Evolutionary conservation across 2,113 vertebrate genomes (phyloP).

Genomic region (Sinocyclocheilus grahami): DNA sequence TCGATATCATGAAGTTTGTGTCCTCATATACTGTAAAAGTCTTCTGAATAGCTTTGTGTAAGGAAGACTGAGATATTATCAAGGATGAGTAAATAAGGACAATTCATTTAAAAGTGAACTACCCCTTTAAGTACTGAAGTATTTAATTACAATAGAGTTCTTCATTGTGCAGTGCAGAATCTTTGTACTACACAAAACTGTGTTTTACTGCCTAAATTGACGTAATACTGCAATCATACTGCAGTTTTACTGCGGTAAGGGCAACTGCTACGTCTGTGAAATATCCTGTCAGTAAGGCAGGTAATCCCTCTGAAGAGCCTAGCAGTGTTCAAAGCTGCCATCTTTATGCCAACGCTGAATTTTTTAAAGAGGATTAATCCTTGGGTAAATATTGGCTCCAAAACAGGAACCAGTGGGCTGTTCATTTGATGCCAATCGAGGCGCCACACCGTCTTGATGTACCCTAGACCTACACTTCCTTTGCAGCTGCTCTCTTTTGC

Average conservation of each 20-base stretch:
- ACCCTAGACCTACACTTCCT: neutral
- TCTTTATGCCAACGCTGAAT: slow-evolving; percentile 23
- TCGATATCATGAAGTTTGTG: too few relatives aligned
- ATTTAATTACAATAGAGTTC: neutral
- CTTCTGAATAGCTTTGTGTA: neutral
- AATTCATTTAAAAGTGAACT: neutral
- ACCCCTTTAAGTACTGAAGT: neutral
- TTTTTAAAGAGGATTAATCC: slow-evolving; percentile 34
- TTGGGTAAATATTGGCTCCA: slow-evolving; percentile 17
- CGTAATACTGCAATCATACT: neutral
- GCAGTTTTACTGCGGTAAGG: neutral
- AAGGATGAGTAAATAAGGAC: neutral
- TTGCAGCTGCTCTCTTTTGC: slow-evolving; percentile 2
- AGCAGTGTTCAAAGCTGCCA: slow-evolving; percentile 29
- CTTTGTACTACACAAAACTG: neutral
- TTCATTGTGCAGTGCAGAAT: neutral
- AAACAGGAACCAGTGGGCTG: slow-evolving; percentile 27
- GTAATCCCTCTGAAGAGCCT: slow-evolving; percentile 22
- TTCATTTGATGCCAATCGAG: slow-evolving; percentile 3
- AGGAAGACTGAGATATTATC: neutral
- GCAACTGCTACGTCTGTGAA: slow-evolving; percentile 4
- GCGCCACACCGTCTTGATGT: neutral
- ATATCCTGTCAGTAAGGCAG: slow-evolving; percentile 27
- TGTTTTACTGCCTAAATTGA: neutral
- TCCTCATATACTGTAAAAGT: neutral